Evolutionary conservation across 30 jellyfish, hydroid and myxozoan species (phyloP), one percentile per base, ranked within the genome.

Genomic region (Rhopilema esculentum): DNA sequence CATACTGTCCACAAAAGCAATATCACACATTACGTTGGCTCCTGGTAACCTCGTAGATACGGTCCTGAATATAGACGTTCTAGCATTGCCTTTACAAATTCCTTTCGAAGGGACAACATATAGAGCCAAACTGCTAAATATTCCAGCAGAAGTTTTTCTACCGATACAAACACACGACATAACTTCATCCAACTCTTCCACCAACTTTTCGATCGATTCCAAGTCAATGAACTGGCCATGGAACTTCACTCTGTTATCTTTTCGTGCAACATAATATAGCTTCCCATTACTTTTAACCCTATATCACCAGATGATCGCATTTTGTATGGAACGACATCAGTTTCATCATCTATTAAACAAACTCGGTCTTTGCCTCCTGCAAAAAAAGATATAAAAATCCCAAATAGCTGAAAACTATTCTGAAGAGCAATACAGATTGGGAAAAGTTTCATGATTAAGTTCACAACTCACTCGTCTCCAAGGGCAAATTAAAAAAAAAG

Each of bases 241-340:
- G 9, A 97, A 87, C 50, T 95, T 95, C 61, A 95, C 84, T 53
- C 80, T 80, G 72, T 66, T 33, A 30, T 90, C 97, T 31, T 75
- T 73, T 69, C 99, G 77, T 12, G 90, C 90, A 21, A 89, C 65
- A 82, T 65, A 85, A 80, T 70, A 95, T 23, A 95, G 75, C 73
- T 90, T 69, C 21, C 88, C 96, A 85, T 91, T 67, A 0, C 19
- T 40, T 27, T 25, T n/a, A 86, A 22, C 49, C 97, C 99, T 4
- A 85, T 48, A 72, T 95, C 99, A 0, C 99, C 99, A 64, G 97
- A 89, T 0, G 85, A 63, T 62, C 97, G 89, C 96, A 83, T 84
- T 32, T 66, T 80, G 33, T 80, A 18, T 27, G 67, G 79, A 8
- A 73, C n/a, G 12, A 72, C 28, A 27, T 66, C 85, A 12, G 74